Evolutionary conservation across 2,113 vertebrate species (phyloP).

Genomic region (Antechinus flavipes): DNA sequence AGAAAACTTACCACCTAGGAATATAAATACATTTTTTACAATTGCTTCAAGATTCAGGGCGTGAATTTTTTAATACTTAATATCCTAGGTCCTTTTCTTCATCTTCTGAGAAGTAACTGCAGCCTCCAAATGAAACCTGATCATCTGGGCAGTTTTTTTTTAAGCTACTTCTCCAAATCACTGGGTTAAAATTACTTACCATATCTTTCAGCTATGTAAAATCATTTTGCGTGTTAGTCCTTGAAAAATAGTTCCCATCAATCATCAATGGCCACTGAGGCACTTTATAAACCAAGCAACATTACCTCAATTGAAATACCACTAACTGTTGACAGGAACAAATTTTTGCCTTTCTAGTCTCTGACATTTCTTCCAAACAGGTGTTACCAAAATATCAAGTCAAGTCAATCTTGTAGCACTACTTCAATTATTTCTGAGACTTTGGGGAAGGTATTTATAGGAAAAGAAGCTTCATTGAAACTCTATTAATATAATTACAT

Average conservation of each 20-base stretch:
- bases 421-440: constrained; percentile 55
- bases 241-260: constrained; percentile 61
- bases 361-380: constrained; percentile 42
- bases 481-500: neutral
- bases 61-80: constrained; percentile 71
- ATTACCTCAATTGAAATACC: constrained; percentile 64
- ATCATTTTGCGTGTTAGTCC: constrained; percentile 65
- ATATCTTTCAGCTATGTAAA: constrained; percentile 63
- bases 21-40: constrained; percentile 72
- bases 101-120: constrained; percentile 66
- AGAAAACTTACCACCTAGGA: constrained; percentile 50
- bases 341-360: constrained; percentile 65
- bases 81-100: constrained; percentile 63
- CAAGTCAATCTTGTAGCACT: constrained; percentile 9
- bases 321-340: constrained; percentile 32
- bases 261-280: constrained; percentile 34
- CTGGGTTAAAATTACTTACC: constrained; percentile 59
- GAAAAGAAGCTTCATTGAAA: constrained; percentile 34
- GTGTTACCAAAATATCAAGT: constrained; percentile 55
- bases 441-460: neutral
- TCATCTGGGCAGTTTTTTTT: constrained; percentile 54
- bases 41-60: constrained; percentile 40
- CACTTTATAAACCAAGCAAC: constrained; percentile 55
- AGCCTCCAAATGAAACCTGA: constrained; percentile 49
- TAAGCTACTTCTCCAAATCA: constrained; percentile 48